A percentile compares a stretch with the other conserved stretches of the same genome.
Conservation (phyloP, 2,113 vertebrate species). For the Poicephalus meyeri region DNA sequence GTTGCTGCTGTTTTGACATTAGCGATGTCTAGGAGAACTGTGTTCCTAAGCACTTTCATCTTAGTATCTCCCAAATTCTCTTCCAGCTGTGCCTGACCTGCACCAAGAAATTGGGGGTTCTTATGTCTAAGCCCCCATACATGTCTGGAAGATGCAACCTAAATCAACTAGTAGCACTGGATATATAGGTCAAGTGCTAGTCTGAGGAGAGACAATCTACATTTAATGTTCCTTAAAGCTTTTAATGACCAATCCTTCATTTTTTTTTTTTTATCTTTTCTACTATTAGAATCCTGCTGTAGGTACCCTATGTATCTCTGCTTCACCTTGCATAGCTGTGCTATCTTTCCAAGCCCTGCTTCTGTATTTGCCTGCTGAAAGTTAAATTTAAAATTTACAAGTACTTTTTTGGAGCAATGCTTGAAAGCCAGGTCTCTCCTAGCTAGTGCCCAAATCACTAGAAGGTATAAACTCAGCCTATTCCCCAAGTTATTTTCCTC, state of each 20-base stretch:
- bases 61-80: neutral
- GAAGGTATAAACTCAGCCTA: neutral
- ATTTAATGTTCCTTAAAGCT: neutral
- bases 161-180: neutral
- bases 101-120: neutral
- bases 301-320: neutral
- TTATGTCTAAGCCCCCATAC: neutral
- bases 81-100: neutral
- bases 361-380: neutral
- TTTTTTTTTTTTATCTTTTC: neutral
- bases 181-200: accelerated
- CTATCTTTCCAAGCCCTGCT: neutral
- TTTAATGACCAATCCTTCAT: neutral
- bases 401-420: neutral
- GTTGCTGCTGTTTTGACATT: neutral
- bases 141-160: neutral
- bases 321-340: neutral
- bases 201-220: neutral
- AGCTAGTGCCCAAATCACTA: neutral
- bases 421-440: neutral
- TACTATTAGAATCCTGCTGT: neutral
- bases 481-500: neutral
- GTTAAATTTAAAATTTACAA: neutral
- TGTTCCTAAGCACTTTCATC: neutral
- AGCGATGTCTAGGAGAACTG: neutral